Evolutionary conservation across 2,113 vertebrate genomes (phyloP).

Genomic region (Thomomys bottae): DNA sequence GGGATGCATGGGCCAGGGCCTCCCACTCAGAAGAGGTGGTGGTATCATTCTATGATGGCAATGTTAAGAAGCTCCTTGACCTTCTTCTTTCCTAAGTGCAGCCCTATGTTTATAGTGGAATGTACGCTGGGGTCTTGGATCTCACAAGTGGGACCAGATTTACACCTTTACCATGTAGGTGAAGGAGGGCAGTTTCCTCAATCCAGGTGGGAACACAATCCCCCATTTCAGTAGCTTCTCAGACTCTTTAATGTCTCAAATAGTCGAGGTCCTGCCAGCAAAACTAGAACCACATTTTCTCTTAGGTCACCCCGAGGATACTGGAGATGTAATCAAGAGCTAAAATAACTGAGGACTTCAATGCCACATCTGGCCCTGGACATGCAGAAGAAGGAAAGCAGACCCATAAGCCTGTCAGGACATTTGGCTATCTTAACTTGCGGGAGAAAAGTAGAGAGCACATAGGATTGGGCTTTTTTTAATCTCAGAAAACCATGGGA

Average conservation of each 20-base stretch:
- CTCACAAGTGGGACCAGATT: not conserved
- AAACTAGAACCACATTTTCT: not conserved
- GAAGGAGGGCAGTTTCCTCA: not conserved
- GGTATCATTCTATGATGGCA: no score
- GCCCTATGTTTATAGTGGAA: no score
- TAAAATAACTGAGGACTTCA: no score
- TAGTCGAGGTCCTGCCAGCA: not conserved
- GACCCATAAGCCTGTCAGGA: not conserved
- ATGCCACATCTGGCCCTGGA: no score
- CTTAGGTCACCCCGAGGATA: not conserved
- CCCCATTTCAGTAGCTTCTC: not conserved
- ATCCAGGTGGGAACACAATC: not conserved
- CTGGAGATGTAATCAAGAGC: not conserved
- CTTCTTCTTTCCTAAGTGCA: not conserved
- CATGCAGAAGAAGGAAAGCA: not conserved
- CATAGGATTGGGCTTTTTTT: not conserved
- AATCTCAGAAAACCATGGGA: not conserved
- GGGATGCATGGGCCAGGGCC: no score
- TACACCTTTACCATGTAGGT: rapidly evolving
- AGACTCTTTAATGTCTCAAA: not conserved
- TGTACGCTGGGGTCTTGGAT: no score
- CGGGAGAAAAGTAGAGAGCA: not conserved
- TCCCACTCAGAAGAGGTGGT: no score
- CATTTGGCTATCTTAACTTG: not conserved
- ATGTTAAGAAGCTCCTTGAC: not conserved